These are phyloP conservation scores for Hemiprocne comata DNA, from an alignment of 2,113 vertebrate genomes.

Conservation along the genomic window DNA sequence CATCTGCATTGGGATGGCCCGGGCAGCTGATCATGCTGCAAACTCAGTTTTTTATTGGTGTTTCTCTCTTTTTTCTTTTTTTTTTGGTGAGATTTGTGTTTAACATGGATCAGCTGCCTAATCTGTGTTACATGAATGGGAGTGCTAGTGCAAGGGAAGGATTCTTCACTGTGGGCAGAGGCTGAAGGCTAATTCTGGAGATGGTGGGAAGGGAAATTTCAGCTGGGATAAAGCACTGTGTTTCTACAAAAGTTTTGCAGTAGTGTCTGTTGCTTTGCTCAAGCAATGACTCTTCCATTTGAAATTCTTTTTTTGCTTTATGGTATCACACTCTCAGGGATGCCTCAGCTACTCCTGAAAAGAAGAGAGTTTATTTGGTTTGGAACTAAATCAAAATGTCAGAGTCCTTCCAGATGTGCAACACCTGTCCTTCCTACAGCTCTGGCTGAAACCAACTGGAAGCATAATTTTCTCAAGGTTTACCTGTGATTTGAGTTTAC, in stretches of 20 bases:
- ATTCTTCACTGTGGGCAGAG: neutral
- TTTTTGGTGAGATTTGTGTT: neutral
- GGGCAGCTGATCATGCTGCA: neutral
- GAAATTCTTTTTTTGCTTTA: neutral
- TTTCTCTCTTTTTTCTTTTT: neutral
- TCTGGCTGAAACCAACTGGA: neutral
- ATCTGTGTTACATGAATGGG: too few relatives aligned
- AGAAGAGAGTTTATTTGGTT: neutral
- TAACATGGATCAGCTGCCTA: neutral
- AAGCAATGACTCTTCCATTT: neutral
- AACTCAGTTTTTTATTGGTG: neutral
- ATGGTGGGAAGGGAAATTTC: neutral
- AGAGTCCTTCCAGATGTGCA: neutral
- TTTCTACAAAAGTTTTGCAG: neutral
- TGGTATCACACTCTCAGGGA: neutral
- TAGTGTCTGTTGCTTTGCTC: neutral
- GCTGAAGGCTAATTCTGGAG: neutral
- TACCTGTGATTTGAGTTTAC: neutral
- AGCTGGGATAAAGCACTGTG: neutral
- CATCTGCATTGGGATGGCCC: neutral
- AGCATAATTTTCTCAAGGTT: neutral
- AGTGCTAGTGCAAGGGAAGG: neutral
- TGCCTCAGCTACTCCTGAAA: neutral
- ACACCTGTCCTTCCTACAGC: neutral
- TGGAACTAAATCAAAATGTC: neutral